Percentiles rank a stretch among this genome's conserved stretches.
Evolutionary conservation across 2,113 vertebrate species (phyloP).

Genomic region (Lonchura striata): DNA sequence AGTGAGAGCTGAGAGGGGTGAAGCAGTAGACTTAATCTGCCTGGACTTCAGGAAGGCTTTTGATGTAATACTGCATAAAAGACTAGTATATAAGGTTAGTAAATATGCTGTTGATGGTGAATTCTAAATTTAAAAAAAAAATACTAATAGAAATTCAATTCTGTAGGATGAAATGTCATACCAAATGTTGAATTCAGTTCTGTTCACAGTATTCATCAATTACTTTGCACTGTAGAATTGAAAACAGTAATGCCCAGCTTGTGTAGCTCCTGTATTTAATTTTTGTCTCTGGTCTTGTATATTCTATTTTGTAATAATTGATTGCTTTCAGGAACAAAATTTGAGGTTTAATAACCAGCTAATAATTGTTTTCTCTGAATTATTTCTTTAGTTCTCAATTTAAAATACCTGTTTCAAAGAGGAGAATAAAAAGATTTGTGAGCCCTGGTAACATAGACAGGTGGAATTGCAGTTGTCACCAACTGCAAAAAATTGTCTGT

Average conservation of each 20-base stretch:
- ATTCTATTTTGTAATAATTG: not conserved
- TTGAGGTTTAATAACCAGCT: not conserved
- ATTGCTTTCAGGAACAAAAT: conserved; percentile 20
- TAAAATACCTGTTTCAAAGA: not conserved
- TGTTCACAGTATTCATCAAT: conserved; percentile 44
- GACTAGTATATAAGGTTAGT: conserved; percentile 73
- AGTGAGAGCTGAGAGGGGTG: conserved; percentile 71
- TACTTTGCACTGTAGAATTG: conserved; percentile 26
- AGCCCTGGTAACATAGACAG: not conserved
- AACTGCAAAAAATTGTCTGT: not conserved
- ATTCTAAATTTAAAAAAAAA: conserved; percentile 51
- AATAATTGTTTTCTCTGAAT: conserved; percentile 15
- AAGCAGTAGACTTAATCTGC: conserved; percentile 73
- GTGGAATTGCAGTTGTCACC: not conserved
- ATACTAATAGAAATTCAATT: conserved; percentile 35
- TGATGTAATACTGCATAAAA: conserved; percentile 72
- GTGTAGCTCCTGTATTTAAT: conserved; percentile 12
- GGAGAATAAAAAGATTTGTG: not conserved
- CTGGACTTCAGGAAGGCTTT: conserved; percentile 72
- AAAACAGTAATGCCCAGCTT: conserved; percentile 40
- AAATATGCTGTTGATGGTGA: conserved; percentile 68
- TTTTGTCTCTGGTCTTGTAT: conserved; percentile 15
- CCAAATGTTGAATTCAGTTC: conserved; percentile 56
- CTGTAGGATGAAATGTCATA: conserved; percentile 59
- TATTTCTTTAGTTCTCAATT: not conserved